Evolutionary conservation across 1,140 invertebrate species (phyloP), one percentile per base, ranked within the genome.

Genomic region (Asobara japonica): DNA sequence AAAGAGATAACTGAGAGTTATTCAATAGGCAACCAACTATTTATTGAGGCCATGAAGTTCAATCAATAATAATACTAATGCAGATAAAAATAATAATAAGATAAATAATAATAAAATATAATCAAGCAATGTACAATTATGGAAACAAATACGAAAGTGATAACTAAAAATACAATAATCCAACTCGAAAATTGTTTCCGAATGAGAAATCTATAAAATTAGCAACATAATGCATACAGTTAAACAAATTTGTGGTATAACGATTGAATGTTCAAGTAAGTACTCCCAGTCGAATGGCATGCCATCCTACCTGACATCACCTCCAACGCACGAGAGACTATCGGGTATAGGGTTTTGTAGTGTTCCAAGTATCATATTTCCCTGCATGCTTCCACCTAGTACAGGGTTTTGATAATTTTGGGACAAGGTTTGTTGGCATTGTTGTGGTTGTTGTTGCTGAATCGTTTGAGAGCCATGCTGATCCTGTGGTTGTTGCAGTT

Each of bases 281-380:
- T 30, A 13, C 29, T 48, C 20, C 60, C 45, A 33, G 18, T 60
- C n/a, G 38, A 29, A 74, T 64, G 76, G 69, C 77, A 77, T 82
- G 75, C 81, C 74, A 72, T 79, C 84, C 84, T 87, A 87, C 85
- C 85, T 87, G 76, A 91, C 89, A 78, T 91, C 90, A 25, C 90
- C 89, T 72, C 89, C 89, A 74, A 90, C 89, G 71, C 89, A 89
- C 74, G 88, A 87, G 20, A 90, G 78, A 73, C 84, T 88, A 79
- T 88, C 87, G 69, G 85, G 83, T 75, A 86, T 84, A 36, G 84
- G 82, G 73, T 85, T 85, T 72, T 86, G 83, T 74, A 86, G 82
- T 41, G 83, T 81, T 74, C 85, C 80, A 36, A 90, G 88, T 72
- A 90, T 86, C 8, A 86, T 83, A 60, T 89, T 89, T 38, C 87